Base-by-base conservation (phyloP, 2,888 invertebrate species). In the Dilophus febrilis region DNA sequence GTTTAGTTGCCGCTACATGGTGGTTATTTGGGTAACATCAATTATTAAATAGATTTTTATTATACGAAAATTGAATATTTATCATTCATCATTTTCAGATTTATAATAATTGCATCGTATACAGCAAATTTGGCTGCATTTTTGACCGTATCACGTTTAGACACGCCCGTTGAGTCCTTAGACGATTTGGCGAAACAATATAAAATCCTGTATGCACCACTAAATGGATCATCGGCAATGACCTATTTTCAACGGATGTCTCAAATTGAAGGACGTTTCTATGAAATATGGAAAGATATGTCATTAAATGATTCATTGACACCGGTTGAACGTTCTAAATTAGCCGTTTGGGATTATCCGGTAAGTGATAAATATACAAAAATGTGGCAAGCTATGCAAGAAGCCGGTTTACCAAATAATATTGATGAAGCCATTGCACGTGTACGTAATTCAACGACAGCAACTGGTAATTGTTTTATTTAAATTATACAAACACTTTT, bases 221-320 rank as follows among this genome's bases (percentile, higher is more conserved):
- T 87, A 10, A 77, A 84, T 47, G 84, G 86, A 0, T 87, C 91
- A 0, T 71, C 86, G 0, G 83, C 90, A 0, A 86, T 90, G 75
- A 85, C 84, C 0, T 97, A 97, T 62, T 97, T 97, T 57, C 74
- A 88, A 54, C 69, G 95, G 45, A 97, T 97, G 95, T 83, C 92
- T 0, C 77, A 86, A 48, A 95, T 97, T 45, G 97, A 97, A 64
- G 77, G 80, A 44, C 74, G 75, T 53, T 97, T 97, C 61, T 97
- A 95, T 57, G 87, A 90, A 87, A 94, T 95, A 49, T 97, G 97
- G 97, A 95, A 95, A 57, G 88, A 92, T 51, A 90, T 97, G 84
- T 91, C 91, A 28, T 64, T 97, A 17, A 91, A 95, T 58, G 94
- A 95, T 61, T 90, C 87, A 40, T 61, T 95, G 38, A 77, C 79